Percentiles rank a stretch among this genome's conserved stretches.
Conservation (phyloP, 2,113 vertebrate species). For the Alectura lathami region DNA sequence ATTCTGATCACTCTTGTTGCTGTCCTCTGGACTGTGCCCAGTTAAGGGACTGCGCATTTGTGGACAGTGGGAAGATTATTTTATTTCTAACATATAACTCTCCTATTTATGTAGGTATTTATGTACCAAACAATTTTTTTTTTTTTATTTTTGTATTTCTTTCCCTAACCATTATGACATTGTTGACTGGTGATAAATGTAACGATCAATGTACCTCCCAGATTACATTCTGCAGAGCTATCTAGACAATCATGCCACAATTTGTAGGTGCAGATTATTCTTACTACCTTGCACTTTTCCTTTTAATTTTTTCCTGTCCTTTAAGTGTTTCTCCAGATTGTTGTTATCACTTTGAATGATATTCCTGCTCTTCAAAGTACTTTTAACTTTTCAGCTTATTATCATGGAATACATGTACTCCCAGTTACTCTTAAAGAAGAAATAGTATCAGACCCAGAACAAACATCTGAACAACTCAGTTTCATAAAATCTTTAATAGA, state of each 20-base stretch:
- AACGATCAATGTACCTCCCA: neutral
- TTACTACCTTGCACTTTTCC: neutral
- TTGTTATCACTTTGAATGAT: neutral
- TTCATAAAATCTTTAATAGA: neutral
- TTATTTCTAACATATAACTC: neutral
- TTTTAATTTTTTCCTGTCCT: neutral
- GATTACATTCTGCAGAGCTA: neutral
- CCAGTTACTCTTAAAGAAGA: neutral
- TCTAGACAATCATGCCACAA: neutral
- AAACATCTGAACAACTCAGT: neutral
- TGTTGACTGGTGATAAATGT: neutral
- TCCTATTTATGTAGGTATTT: neutral
- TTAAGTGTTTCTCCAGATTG: neutral
- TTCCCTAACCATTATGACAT: neutral
- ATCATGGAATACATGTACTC: neutral
- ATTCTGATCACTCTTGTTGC: neutral
- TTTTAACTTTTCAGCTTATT: neutral
- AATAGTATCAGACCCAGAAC: neutral
- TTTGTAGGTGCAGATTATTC: neutral
- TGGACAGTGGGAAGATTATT: neutral
- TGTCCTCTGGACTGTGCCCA: neutral
- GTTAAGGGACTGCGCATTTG: neutral
- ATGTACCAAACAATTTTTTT: neutral
- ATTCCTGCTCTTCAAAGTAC: neutral
- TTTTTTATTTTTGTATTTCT: too few relatives aligned